These are phyloP conservation scores for Ptiloglossa arizonensis DNA, from an alignment of 1,140 invertebrate species.

Conservation along the genomic window DNA sequence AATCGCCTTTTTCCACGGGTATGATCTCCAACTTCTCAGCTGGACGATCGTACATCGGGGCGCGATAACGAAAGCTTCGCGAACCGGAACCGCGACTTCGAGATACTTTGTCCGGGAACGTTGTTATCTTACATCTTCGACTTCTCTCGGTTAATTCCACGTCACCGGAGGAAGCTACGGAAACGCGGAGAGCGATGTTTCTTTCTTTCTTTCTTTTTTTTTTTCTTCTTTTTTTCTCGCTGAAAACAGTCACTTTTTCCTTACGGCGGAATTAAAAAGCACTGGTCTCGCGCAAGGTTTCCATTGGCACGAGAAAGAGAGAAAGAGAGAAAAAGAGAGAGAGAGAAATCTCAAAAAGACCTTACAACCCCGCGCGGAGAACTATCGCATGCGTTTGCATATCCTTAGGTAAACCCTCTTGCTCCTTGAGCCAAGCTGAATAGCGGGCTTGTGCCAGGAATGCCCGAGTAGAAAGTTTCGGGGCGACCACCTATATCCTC, in stretches of 20 bases:
- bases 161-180: not conserved
- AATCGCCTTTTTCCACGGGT: slow-evolving; percentile 30
- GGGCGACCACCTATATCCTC: slow-evolving; percentile 69
- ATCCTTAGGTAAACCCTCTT: slow-evolving; percentile 66
- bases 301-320: too few relatives aligned
- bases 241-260: not conserved
- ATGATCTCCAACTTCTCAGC: slow-evolving; percentile 39
- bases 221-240: not conserved
- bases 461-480: slow-evolving; percentile 73
- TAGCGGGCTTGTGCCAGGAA: slow-evolving; percentile 73
- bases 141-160: not conserved
- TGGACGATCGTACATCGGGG: slow-evolving; percentile 46
- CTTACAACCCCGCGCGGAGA: slow-evolving; percentile 47
- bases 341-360: slow-evolving; percentile 69
- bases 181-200: too few relatives aligned
- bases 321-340: not conserved
- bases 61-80: slow-evolving; percentile 51
- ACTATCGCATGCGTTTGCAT: slow-evolving; percentile 67
- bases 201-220: not conserved
- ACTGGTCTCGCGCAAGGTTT: not conserved
- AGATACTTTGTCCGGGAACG: not conserved
- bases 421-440: slow-evolving; percentile 69
- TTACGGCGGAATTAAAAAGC: not conserved
- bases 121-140: slow-evolving; percentile 4
- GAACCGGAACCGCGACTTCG: slow-evolving; percentile 39